Evolutionary conservation across 1,140 invertebrate genomes (phyloP), one percentile per base, ranked within the genome.

Genomic region (Dendroctonus ponderosae): DNA sequence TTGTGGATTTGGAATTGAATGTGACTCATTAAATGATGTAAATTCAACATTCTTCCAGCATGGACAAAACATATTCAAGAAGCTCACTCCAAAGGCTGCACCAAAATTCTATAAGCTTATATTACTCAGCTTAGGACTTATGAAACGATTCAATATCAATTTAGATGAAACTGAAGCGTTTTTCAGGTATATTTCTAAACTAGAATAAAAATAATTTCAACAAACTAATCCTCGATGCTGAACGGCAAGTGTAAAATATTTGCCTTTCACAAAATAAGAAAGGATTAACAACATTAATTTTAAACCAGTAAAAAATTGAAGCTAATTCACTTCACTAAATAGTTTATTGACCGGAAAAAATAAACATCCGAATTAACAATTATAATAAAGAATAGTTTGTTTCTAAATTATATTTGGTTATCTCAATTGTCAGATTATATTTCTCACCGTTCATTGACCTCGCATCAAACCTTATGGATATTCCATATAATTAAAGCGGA

Each of bases 1-100:
- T 37, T 58, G 54, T 26, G 63, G 38, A 15, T 66, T 66, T 59
- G 63, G 63, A 41, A 66, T 66, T 12, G 63, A 66, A 57, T 58
- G 43, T 43, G 41, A 59, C 37, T 66, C 63, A 12, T 7, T 66
- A 7, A 14, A 58, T 3, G 48, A 66, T 42, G 46, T 42, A 44
- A 43, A 40, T 11, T 66, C 63, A 2, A 39, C 42, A 9, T 66
- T 66, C 41, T 66, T 41, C 46, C n/a, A 50, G 37, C n/a, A 52
- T 4, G 63, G 63, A 5, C 63, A 66, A 44, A 38, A 56, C 6
- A 5, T 57, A 14, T 58, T 65, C 38, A 14, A 39, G 9, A 48
- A 7, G 8, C 11, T 50, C 5, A 12, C 11, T 7, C 54, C 3
- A 37, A 5, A 8, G 7, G 14, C 43, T 7, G 26, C 26, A 26